Evolutionary conservation across 2,797 vertebrate genomes (phyloP).

Genomic region (Artibeus jamaicensis): DNA sequence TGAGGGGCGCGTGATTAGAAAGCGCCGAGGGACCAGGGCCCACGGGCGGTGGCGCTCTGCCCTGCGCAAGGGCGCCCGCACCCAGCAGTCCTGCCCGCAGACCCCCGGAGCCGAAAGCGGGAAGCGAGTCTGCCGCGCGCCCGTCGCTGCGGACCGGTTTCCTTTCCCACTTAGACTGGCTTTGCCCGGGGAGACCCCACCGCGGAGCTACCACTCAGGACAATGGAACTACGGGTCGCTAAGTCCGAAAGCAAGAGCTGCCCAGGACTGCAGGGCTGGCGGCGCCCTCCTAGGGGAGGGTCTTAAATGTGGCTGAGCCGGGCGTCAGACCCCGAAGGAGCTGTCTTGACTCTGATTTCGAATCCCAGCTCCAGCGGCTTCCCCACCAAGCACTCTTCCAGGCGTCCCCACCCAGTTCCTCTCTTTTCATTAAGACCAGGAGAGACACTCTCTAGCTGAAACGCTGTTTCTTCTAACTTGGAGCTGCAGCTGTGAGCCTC

Average conservation of each 20-base stretch:
- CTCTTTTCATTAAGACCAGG: not conserved
- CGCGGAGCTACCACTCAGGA: not conserved
- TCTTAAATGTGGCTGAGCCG: not conserved
- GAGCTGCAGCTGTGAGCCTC: not conserved
- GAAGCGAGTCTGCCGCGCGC: accelerated
- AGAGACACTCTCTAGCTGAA: not conserved
- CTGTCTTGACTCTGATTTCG: not conserved
- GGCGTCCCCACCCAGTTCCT: not conserved
- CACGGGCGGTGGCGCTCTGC: not conserved
- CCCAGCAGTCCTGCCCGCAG: not conserved
- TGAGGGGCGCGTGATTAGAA: not conserved
- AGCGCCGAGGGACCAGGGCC: not conserved
- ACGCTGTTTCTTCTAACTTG: not conserved
- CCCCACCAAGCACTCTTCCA: not conserved
- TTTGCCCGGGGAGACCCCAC: not conserved
- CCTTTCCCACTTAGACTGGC: not conserved
- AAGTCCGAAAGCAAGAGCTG: not conserved
- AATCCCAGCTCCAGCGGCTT: not conserved
- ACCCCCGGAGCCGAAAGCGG: accelerated
- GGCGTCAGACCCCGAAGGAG: not conserved
- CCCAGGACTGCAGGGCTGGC: not conserved
- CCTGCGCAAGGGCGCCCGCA: not conserved
- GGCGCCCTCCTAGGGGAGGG: not conserved
- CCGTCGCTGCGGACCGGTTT: accelerated
- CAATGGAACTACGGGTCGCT: not conserved